These are phyloP conservation scores for Cranoglanis bouderius DNA, from an alignment of 2,113 vertebrate genomes.

Conservation along the genomic window DNA sequence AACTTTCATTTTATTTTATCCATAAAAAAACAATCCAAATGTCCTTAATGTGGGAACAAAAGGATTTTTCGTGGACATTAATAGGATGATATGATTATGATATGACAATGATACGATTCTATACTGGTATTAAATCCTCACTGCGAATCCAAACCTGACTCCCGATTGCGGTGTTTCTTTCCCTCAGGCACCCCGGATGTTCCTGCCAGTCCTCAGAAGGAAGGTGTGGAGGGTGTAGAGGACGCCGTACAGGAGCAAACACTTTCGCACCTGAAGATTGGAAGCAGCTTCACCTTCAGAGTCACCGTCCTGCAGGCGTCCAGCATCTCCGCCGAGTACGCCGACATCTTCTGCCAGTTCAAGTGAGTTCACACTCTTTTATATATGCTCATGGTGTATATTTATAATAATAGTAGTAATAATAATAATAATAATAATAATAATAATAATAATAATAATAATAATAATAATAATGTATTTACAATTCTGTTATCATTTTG, in stretches of 20 bases:
- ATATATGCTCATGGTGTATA: not conserved
- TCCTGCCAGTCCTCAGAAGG: slow-evolving; percentile 68
- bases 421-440: not conserved
- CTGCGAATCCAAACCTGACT: not conserved
- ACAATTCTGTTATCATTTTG: not conserved
- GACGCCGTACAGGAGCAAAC: slow-evolving; percentile 77
- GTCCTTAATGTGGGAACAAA: not conserved
- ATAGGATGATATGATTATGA: too few relatives aligned
- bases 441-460: not conserved
- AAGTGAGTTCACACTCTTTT: slow-evolving; percentile 77
- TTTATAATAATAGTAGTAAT: not conserved
- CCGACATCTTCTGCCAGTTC: slow-evolving; percentile 99
- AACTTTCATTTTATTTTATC: not conserved
- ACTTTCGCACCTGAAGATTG: slow-evolving; percentile 86
- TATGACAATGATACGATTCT: too few relatives aligned
- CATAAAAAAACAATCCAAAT: not conserved
- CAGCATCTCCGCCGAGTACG: slow-evolving; percentile 96
- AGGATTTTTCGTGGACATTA: too few relatives aligned
- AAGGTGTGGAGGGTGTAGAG: slow-evolving; percentile 75
- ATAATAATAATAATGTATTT: not conserved
- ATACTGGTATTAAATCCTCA: not conserved
- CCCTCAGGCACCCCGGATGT: slow-evolving; percentile 70
- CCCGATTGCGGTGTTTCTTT: not conserved
- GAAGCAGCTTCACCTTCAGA: slow-evolving; percentile 94
- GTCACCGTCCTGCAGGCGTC: slow-evolving; percentile 97